Evolutionary conservation across 2,113 vertebrate genomes (phyloP).

Genomic region (Oenanthe oenanthe): DNA sequence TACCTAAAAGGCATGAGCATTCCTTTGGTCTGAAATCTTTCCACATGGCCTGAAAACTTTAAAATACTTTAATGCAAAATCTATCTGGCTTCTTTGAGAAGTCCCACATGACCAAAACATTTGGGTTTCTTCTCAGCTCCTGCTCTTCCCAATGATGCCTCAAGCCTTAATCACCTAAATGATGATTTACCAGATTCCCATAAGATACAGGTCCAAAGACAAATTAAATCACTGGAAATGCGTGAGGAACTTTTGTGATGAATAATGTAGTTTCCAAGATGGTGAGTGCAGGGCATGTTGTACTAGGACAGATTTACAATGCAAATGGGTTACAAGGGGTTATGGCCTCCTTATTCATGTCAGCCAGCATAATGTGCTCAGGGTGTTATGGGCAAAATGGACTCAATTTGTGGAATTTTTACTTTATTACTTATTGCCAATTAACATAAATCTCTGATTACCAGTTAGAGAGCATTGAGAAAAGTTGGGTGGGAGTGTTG

Average conservation of each 20-base stretch:
- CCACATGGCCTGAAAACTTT: not conserved
- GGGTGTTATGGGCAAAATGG: not conserved
- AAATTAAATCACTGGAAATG: not conserved
- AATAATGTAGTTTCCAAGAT: conserved; percentile 10
- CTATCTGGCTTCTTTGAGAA: not conserved
- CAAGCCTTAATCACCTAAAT: not conserved
- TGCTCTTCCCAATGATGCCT: not conserved
- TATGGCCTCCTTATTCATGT: conserved; percentile 1
- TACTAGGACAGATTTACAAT: not conserved
- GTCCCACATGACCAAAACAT: not conserved
- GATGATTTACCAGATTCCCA: not conserved
- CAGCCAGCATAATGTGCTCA: not conserved
- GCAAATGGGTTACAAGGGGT: not conserved
- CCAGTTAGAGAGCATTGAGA: not conserved
- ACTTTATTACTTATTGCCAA: not conserved
- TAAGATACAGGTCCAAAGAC: not conserved
- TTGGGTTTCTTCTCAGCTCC: not conserved
- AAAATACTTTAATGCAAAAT: not conserved
- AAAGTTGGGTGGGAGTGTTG: not conserved
- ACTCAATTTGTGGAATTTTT: not conserved
- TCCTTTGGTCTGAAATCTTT: not conserved
- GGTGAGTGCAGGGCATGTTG: not conserved
- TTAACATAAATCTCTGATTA: not conserved
- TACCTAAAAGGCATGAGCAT: not conserved
- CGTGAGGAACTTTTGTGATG: not conserved